Percentiles rank a stretch among this genome's conserved stretches.
Evolutionary conservation across 1,140 invertebrate species (phyloP).

Genomic region (Pararge aegeria): DNA sequence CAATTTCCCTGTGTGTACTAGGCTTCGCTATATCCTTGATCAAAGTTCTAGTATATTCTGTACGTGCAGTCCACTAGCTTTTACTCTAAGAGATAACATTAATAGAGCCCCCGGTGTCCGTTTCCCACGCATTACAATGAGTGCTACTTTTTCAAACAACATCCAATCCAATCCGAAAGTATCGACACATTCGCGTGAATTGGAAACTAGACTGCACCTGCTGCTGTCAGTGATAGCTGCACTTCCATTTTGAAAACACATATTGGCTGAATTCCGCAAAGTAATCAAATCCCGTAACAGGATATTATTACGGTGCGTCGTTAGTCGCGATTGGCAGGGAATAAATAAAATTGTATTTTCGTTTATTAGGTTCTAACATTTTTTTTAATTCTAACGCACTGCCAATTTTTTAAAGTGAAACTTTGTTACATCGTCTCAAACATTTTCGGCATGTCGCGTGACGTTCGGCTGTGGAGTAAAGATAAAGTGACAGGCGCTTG

Average conservation of each 20-base stretch:
- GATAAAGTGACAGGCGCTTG: too few relatives aligned
- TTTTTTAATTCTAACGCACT: too few relatives aligned
- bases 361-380: too few relatives aligned
- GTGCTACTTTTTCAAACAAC: slow-evolving; percentile 31
- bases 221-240: slow-evolving; percentile 28
- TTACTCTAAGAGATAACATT: background rate
- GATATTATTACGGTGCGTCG: background rate
- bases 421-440: too few relatives aligned
- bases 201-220: slow-evolving; percentile 38
- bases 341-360: background rate
- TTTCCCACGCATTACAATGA: slow-evolving; percentile 26
- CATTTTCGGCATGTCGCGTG: too few relatives aligned
- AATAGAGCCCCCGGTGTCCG: background rate
- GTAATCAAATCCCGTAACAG: slow-evolving; percentile 29
- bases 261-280: slow-evolving; percentile 31
- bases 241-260: slow-evolving; percentile 39
- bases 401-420: too few relatives aligned
- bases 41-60: too few relatives aligned
- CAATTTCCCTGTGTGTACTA: too few relatives aligned
- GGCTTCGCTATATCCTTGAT: too few relatives aligned
- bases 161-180: slow-evolving; percentile 34
- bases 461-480: too few relatives aligned
- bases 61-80: too few relatives aligned
- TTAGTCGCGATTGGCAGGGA: background rate
- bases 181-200: slow-evolving; percentile 32